phyloP scores from a whole-genome alignment of 1,140 invertebrate genomes.

The Drosophila fuyamai region DNA sequence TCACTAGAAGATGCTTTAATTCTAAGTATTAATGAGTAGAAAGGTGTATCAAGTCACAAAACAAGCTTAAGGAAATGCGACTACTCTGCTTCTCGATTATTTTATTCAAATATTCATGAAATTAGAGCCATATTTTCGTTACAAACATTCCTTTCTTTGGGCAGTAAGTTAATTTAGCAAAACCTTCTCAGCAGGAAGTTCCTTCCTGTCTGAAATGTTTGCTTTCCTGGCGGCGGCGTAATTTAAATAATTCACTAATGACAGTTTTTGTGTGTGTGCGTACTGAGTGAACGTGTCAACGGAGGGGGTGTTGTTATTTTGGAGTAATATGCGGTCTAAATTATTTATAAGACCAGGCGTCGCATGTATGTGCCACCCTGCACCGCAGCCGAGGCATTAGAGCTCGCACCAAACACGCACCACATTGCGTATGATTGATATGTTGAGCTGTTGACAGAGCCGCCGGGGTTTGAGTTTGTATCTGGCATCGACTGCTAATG shows the following conservation, averaged over 20 bases:
- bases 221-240: constrained; percentile 38
- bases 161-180: constrained; percentile 62
- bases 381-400: constrained; percentile 36
- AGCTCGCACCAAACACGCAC: constrained; percentile 64
- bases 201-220: constrained; percentile 39
- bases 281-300: constrained; percentile 14
- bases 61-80: too few relatives aligned
- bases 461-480: constrained; percentile 37
- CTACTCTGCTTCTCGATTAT: background rate
- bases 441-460: constrained; percentile 78
- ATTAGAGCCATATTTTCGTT: constrained; percentile 24
- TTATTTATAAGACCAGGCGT: constrained; percentile 71
- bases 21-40: too few relatives aligned
- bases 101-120: constrained; percentile 30
- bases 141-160: constrained; percentile 12
- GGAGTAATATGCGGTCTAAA: constrained; percentile 66
- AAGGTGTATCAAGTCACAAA: background rate
- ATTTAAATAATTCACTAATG: constrained; percentile 78
- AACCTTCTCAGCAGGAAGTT: constrained; percentile 47
- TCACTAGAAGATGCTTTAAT: too few relatives aligned
- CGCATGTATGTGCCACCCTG: constrained; percentile 31
- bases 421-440: constrained; percentile 79
- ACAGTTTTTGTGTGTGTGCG: constrained; percentile 30
- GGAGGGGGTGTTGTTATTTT: constrained; percentile 42
- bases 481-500: constrained; percentile 30